phyloP scores from a whole-genome alignment of 1,140 invertebrate genomes.

The Anastatus disparis region DNA sequence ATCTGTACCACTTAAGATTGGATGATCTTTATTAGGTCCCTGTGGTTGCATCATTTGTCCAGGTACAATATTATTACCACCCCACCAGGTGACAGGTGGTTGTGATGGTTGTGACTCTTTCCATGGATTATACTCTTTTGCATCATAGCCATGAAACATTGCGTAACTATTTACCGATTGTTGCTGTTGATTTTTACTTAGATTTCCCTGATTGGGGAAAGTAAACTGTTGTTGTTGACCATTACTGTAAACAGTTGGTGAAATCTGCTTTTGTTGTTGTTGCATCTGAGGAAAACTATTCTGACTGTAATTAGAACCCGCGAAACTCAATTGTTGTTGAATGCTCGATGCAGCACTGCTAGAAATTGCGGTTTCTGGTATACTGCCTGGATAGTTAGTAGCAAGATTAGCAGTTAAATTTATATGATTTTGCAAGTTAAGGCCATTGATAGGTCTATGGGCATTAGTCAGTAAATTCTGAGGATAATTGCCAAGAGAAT shows the following conservation, averaged over 20 bases:
- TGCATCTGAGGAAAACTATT: constrained; percentile 44
- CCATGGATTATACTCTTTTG: constrained; percentile 55
- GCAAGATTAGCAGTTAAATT: neutral
- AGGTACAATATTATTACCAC: constrained; percentile 20
- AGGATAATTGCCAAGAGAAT: constrained; percentile 1
- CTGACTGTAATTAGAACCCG: constrained; percentile 45
- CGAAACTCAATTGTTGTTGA: constrained; percentile 45
- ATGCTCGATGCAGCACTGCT: constrained; percentile 9
- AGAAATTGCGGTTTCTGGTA: neutral
- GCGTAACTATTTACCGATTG: constrained; percentile 46
- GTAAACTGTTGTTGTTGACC: constrained; percentile 44
- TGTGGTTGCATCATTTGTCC: constrained; percentile 40
- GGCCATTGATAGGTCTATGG: constrained; percentile 17
- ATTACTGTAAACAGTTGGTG: constrained; percentile 44
- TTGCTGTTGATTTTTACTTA: constrained; percentile 45
- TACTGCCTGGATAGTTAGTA: constrained; percentile 2
- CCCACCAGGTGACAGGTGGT: constrained; percentile 56
- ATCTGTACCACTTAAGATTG: constrained; percentile 37
- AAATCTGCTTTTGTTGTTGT: constrained; percentile 48
- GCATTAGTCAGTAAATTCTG: constrained; percentile 5
- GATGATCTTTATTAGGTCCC: constrained; percentile 42
- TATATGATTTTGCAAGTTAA: constrained; percentile 27
- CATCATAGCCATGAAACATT: constrained; percentile 53
- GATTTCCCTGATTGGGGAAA: constrained; percentile 42
- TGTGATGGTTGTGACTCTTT: constrained; percentile 54